Evolutionary conservation across 2,113 vertebrate species (phyloP).

Genomic region (Channa argus): DNA sequence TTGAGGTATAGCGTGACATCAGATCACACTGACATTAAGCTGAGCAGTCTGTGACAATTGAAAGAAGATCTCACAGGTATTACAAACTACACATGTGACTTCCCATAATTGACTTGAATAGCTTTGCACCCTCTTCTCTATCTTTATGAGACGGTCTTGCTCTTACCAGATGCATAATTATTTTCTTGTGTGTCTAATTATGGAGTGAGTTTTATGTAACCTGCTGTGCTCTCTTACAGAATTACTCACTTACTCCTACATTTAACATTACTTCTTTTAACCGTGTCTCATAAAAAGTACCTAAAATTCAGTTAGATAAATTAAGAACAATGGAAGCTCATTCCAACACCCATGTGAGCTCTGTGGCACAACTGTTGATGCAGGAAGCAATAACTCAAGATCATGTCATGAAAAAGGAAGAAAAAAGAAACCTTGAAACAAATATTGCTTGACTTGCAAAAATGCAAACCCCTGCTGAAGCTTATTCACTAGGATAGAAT

Average conservation of each 20-base stretch:
- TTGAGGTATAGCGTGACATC: constrained; percentile 58
- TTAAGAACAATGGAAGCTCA: constrained; percentile 54
- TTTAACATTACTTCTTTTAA: constrained; percentile 53
- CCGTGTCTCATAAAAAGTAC: constrained; percentile 53
- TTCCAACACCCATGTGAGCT: constrained; percentile 40
- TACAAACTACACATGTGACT: constrained; percentile 80
- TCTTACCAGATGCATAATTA: constrained; percentile 80
- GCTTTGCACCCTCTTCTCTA: constrained; percentile 69
- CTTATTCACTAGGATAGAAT: constrained; percentile 41
- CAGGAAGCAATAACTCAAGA: constrained; percentile 80
- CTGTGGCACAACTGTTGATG: constrained; percentile 30
- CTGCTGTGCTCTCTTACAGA: constrained; percentile 70
- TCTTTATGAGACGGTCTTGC: constrained; percentile 70
- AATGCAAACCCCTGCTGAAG: constrained; percentile 64
- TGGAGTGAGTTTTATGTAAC: constrained; percentile 74
- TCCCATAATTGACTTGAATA: constrained; percentile 82
- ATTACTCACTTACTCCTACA: constrained; percentile 79
- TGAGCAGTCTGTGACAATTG: constrained; percentile 39
- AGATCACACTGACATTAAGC: constrained; percentile 53
- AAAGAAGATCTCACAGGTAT: constrained; percentile 76
- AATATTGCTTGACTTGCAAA: constrained; percentile 73
- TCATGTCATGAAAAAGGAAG: constrained; percentile 58
- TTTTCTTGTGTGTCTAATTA: constrained; percentile 85
- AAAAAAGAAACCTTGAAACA: constrained; percentile 45
- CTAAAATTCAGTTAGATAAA: constrained; percentile 55